Evolutionary conservation across 1,140 invertebrate genomes (phyloP), one percentile per base, ranked within the genome.

Genomic region (Antheraea pernyi): DNA sequence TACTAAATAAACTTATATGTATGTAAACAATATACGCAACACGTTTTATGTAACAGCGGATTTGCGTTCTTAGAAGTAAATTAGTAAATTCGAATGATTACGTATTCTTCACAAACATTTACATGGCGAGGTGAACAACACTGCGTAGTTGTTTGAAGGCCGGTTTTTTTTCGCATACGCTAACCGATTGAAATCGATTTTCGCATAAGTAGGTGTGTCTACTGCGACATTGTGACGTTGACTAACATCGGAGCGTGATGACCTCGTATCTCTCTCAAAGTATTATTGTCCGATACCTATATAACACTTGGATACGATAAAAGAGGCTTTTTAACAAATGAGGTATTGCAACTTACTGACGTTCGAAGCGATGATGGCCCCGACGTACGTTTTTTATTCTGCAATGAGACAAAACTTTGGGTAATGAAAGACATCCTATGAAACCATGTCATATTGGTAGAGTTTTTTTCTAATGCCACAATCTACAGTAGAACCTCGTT

Each of bases 51-150:
- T 53, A 53, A 53, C 39, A 42, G 11, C 39, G 39, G 11, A 42
- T 42, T 42, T 16, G 13, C 11, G 46, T 53, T 53, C 46, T 53
- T n/a, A 0, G 39, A 42, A 42, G 6, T 6, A 16, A 16, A 53
- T 53, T 13, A 53, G 16, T 53, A 13, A 53, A 53, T 53, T 53
- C 16, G 16, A 53, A 53, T 16, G 46, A 53, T n/a, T 53, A 53
- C 46, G 46, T 16, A 53, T 53, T 53, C 60, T n/a, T 30, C 5
- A 61, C 10, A 61, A 61, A 61, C 60, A 61, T 61, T 19, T 61
- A 22, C 30, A 30, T n/a, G 10, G 7, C 30, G 60, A 61, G 19
- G 59, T 60, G 30, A 60, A 60, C 30, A 60, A 36, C 19, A 61
- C 60, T 61, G 30, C 60, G 19, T 61, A 61, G 60, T 61, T 9